Base-by-base conservation (phyloP, 1,140 invertebrate genomes). In the Pteromalus puparum region DNA sequence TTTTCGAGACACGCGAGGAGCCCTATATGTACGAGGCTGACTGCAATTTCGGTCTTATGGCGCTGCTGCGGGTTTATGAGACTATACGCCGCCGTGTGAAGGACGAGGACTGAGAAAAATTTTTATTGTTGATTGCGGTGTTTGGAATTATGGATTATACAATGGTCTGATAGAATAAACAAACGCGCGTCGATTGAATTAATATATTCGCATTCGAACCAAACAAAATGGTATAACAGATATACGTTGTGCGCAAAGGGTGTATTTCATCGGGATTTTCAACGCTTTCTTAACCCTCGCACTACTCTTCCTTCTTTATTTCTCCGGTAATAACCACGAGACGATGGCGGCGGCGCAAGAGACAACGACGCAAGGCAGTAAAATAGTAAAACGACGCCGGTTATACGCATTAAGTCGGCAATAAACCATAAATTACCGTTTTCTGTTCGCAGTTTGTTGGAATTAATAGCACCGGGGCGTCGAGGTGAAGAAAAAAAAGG, bases 401-500 rank as follows among this genome's bases (percentile, higher is more conserved):
- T 74, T 61, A 34, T 34, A 68, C 53, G 53, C 61, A 77, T 68
- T 68, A 83, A 76, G 81, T 26, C 30, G 74, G 76, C 46, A 79
- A 84, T 84, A 84, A 84, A 78, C 76, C 42, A 73, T 72, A 79
- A 79, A 84, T 84, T 84, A 84, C 68, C 75, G 75, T 79, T 78
- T 84, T 82, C 73, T 68, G 81, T 67, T 82, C 73, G 65, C 72
- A 78, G 76, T 84, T 84, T 84, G 67, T 78, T 79, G 65, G 53
- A 73, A 84, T 79, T 78, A 84, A 79, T 79, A 70, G 74, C 61
- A 3, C 73, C 38, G 38, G 38, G 38, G 73, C 73, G 30, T 75
- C 9, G 73, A 46, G 30, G 13, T 0, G 9, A 28, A 30, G n/a
- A 12, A 77, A 53, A 77, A 28, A 77, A 65, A n/a, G 26, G 48